Conservation (phyloP, 2,797 vertebrate species). For the Rhabdophis nuchalis region DNA sequence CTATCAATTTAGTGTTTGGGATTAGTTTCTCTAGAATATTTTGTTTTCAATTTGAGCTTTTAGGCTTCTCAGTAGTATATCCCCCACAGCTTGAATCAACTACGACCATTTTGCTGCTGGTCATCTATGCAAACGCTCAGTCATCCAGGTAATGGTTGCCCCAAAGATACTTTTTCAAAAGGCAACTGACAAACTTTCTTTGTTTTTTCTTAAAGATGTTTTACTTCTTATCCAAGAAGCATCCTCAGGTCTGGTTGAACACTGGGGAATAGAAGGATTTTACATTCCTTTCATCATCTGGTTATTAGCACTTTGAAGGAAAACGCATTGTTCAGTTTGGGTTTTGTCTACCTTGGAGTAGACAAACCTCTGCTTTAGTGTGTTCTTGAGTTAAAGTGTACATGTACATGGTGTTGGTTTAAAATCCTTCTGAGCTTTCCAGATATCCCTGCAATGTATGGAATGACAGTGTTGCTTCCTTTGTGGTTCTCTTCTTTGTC, state of each 20-base stretch:
- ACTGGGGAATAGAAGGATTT: no score
- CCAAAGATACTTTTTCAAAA: no score
- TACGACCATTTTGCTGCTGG: not conserved
- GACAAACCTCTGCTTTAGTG: not conserved
- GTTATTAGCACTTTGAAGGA: no score
- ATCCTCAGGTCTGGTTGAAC: no score
- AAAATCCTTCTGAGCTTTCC: not conserved
- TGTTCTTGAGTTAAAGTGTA: not conserved
- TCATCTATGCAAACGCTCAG: no score
- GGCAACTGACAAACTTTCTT: no score
- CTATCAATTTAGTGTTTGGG: not conserved
- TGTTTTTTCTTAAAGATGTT: no score
- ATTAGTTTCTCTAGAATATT: not conserved
- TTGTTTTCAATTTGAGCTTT: not conserved
- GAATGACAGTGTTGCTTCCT: not conserved
- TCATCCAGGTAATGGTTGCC: no score
- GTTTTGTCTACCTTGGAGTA: not conserved
- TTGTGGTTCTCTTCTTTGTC: not conserved
- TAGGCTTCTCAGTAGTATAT: not conserved
- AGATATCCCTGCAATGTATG: not conserved
- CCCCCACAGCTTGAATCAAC: not conserved
- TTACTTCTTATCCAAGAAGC: no score
- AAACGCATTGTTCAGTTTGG: not conserved
- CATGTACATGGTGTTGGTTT: not conserved
- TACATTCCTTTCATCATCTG: no score